These are phyloP conservation scores for Listrodromus nycthemerus DNA, from an alignment of 2,888 invertebrate species.

Conservation along the genomic window DNA sequence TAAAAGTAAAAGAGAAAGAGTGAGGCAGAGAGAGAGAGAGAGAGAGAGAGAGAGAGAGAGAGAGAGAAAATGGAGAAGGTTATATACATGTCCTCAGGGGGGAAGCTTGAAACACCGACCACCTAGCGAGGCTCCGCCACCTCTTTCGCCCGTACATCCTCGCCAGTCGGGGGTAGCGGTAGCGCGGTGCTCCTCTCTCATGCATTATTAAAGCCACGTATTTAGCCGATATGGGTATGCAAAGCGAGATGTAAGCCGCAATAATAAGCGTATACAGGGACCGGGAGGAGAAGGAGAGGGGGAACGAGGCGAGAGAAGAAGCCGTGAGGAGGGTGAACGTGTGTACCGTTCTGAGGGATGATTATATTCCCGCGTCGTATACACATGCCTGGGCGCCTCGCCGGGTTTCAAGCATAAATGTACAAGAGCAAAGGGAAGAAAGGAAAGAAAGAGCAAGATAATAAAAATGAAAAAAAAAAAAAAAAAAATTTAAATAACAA, in stretches of 20 bases:
- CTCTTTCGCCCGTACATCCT: conserved; percentile 85
- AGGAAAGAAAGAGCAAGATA: conserved; percentile 2
- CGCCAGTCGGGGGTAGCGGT: conserved; percentile 81
- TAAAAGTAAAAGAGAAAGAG: conserved; percentile 42
- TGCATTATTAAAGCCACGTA: conserved; percentile 83
- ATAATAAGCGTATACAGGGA: conserved; percentile 78
- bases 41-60: conserved; percentile 42
- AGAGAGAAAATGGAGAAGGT: conserved; percentile 37
- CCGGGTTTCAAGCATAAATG: conserved; percentile 10
- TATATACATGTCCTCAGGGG: conserved; percentile 59
- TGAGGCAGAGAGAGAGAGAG: conserved; percentile 39
- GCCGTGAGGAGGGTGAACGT: conserved; percentile 60
- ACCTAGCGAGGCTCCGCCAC: conserved; percentile 82
- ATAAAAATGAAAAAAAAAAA: conserved; percentile 5
- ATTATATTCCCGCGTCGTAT: conserved; percentile 33
- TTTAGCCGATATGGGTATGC: conserved; percentile 81
- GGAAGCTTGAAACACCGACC: conserved; percentile 74
- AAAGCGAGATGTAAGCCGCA: conserved; percentile 81
- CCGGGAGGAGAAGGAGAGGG: conserved; percentile 46
- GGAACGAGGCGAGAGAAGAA: conserved; percentile 67
- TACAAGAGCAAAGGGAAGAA: conserved; percentile 18
- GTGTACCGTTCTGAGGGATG: conserved; percentile 45
- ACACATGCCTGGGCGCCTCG: conserved; percentile 30
- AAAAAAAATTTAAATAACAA: not conserved
- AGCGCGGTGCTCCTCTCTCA: conserved; percentile 67